Percentiles rank a stretch among this genome's conserved stretches.
Conservation (phyloP, 2,113 vertebrate genomes). For the Agelaius phoeniceus region DNA sequence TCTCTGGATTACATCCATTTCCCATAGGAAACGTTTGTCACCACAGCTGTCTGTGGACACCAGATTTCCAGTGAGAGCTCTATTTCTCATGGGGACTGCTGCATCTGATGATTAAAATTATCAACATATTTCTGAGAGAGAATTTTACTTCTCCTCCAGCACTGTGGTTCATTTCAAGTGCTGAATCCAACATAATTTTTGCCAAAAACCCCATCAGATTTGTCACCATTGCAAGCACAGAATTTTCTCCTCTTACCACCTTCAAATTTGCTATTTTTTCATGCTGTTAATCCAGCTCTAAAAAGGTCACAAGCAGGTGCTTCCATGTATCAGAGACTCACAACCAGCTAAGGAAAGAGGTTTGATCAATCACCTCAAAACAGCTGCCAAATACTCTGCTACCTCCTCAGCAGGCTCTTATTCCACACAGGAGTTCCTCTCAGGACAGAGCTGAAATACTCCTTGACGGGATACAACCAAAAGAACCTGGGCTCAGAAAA, state of each 20-base stretch:
- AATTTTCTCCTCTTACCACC: neutral
- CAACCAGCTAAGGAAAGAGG: neutral
- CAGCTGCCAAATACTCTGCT: neutral
- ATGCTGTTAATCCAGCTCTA: neutral
- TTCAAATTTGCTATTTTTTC: neutral
- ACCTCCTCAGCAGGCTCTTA: neutral
- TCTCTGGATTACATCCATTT: neutral
- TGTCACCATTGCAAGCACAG: neutral
- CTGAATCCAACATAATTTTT: neutral
- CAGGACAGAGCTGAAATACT: neutral
- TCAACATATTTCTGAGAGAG: neutral
- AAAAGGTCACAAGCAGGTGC: neutral
- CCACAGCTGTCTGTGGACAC: neutral
- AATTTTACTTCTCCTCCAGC: neutral
- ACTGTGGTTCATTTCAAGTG: neutral
- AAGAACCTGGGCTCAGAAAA: neutral
- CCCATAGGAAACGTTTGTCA: rapidly evolving
- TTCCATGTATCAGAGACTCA: neutral
- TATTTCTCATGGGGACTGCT: neutral
- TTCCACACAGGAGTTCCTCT: neutral
- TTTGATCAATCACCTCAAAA: neutral
- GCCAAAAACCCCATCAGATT: neutral
- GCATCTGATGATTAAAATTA: neutral
- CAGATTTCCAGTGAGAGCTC: neutral
- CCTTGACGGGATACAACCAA: neutral